phyloP scores from a whole-genome alignment of 1,140 invertebrate species.

The Copidosoma floridanum region DNA sequence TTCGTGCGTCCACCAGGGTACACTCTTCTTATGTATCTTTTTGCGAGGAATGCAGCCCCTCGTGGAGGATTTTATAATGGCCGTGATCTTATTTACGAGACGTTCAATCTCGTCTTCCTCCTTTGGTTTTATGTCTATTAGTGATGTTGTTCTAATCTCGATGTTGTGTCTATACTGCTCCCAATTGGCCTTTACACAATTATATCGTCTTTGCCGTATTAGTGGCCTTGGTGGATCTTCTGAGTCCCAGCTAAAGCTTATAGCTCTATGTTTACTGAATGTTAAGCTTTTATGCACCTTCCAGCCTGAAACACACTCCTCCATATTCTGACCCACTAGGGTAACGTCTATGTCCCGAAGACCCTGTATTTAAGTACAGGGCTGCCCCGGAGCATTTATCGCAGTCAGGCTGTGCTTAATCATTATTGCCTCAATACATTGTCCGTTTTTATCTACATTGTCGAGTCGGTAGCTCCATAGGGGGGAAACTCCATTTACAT shows the following conservation, averaged over 20 bases:
- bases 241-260: background rate
- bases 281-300: background rate
- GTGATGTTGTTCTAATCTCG: too few species aligned
- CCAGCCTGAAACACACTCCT: background rate
- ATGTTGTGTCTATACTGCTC: too few species aligned
- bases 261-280: background rate
- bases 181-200: too few species aligned
- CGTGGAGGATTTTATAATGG: background rate
- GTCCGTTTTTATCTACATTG: background rate
- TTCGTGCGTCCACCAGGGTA: background rate
- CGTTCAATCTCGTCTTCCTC: background rate
- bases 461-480: background rate
- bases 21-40: background rate
- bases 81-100: background rate
- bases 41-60: background rate
- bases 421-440: slow-evolving; percentile 1
- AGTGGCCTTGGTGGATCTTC: background rate
- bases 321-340: background rate
- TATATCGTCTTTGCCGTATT: too few species aligned
- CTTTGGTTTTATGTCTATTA: too few species aligned
- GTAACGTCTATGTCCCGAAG: slow-evolving; percentile 13
- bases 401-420: background rate
- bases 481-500: background rate
- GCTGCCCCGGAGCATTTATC: background rate
- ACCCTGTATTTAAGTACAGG: background rate